phyloP scores from a whole-genome alignment of 2,888 invertebrate genomes.

The Drosophila mimetica region DNA sequence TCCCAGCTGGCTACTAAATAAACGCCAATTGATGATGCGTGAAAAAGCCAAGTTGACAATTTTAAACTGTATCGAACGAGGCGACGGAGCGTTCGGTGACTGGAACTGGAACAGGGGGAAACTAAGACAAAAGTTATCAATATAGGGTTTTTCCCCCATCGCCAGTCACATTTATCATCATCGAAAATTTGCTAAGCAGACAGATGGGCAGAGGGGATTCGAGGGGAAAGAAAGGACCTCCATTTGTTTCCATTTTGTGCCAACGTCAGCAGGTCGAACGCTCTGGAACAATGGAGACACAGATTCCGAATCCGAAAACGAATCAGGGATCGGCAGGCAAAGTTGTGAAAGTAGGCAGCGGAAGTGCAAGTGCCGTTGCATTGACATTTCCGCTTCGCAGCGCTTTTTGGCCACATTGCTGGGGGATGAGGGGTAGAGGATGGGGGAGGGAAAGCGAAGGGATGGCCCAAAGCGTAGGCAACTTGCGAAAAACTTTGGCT shows the following conservation, averaged over 20 bases:
- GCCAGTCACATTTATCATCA: conserved; percentile 71
- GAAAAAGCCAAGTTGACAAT: conserved; percentile 73
- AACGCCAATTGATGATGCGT: conserved; percentile 75
- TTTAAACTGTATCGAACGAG: conserved; percentile 65
- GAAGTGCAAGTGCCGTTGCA: conserved; percentile 79
- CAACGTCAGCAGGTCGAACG: conserved; percentile 72
- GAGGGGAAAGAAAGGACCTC: conserved; percentile 44
- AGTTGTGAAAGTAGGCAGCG: conserved; percentile 74
- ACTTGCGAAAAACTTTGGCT: conserved; percentile 47
- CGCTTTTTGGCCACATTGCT: conserved; percentile 58
- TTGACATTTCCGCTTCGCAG: conserved; percentile 78
- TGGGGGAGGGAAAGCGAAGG: background rate
- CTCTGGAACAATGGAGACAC: conserved; percentile 60
- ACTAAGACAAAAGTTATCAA: conserved; percentile 34
- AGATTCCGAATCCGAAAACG: conserved; percentile 13
- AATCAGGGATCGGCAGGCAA: conserved; percentile 51
- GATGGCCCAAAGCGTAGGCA: conserved; percentile 22
- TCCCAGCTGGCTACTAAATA: conserved; percentile 71
- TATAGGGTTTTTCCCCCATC: conserved; percentile 21
- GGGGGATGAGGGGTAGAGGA: conserved; percentile 2
- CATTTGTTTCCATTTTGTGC: conserved; percentile 79
- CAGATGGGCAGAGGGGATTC: conserved; percentile 31
- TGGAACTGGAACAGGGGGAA: too few relatives aligned
- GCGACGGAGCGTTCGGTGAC: background rate
- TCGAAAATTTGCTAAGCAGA: conserved; percentile 62